Evolutionary conservation across 2,888 invertebrate genomes (phyloP), one percentile per base, ranked within the genome.

Genomic region (Temnothorax rugatulus): DNA sequence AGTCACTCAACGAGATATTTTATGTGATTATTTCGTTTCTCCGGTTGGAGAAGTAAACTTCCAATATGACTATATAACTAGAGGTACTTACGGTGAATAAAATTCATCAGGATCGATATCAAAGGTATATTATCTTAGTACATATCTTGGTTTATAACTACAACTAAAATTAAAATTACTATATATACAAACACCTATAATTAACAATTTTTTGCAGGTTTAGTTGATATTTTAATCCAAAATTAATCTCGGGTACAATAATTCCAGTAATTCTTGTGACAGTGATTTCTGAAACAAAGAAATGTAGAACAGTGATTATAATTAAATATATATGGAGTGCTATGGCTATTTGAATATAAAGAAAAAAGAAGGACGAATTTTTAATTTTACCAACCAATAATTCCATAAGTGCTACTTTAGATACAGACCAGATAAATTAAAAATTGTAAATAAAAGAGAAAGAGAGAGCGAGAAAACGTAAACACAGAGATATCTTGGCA

Each of bases 321-420:
- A 44, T 44, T 44, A 44, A 44, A 44, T 44, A 44, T 44, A 44
- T 41, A 41, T 41, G 11, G 41, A 41, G 11, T 34, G 5, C 34
- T 34, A 34, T 44, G 41, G 41, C 11, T 44, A 44, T 44, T 44
- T 44, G 11, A 44, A 44, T 44, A 44, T 44, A 44, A 44, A 44
- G 41, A 44, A 44, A 44, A 21, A 99, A 99, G 95, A 96, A 98
- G 91, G 97, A 99, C 95, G 99, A 99, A 95, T 96, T 97, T 76
- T 96, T 99, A 89, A 99, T 99, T 95, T 95, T 99, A 90, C 99
- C 99, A 52, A 95, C 99, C 90, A 99, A 99, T 95, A 99, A 99
- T 95, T 99, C 99, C 13, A 96, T 99, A 85, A 99, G 99, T 96
- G 97, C 97, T 89, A 99, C 99, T 75, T 96, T 99, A 66, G 97